These are phyloP conservation scores for Arvicanthis niloticus DNA, from an alignment of 2,113 vertebrate species.

Conservation along the genomic window DNA sequence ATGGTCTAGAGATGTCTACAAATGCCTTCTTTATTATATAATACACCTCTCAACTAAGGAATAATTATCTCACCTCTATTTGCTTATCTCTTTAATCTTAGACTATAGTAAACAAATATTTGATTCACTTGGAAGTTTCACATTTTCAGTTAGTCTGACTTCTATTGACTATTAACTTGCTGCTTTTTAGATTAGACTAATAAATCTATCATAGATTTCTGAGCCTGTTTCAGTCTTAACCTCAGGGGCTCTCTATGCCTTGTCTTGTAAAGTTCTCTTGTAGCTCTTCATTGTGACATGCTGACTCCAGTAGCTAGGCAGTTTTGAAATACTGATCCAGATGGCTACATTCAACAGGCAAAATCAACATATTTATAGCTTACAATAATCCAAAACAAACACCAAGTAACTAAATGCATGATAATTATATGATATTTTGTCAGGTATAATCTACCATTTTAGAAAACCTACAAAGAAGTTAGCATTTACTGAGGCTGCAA, in stretches of 20 bases:
- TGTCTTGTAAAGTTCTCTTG: no score
- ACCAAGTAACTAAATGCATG: background rate
- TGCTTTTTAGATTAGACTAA: background rate
- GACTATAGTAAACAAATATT: background rate
- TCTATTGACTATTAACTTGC: background rate
- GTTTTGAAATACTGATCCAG: background rate
- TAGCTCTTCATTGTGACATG: background rate
- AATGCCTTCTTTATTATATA: background rate
- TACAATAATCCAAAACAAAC: background rate
- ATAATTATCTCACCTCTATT: background rate
- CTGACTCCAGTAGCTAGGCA: background rate
- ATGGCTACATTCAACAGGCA: background rate
- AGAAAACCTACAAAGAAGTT: background rate
- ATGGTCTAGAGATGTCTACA: background rate
- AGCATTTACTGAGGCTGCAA: background rate
- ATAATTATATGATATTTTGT: background rate
- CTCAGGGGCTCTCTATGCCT: background rate
- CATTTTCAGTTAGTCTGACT: background rate
- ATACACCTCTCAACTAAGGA: background rate
- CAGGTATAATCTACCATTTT: background rate
- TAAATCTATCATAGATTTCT: background rate
- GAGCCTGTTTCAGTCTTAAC: background rate
- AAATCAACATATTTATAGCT: background rate
- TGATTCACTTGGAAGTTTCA: background rate
- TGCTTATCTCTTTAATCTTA: background rate